Evolutionary conservation across 2,888 invertebrate genomes (phyloP).

Genomic region (Penaeus monodon): DNA sequence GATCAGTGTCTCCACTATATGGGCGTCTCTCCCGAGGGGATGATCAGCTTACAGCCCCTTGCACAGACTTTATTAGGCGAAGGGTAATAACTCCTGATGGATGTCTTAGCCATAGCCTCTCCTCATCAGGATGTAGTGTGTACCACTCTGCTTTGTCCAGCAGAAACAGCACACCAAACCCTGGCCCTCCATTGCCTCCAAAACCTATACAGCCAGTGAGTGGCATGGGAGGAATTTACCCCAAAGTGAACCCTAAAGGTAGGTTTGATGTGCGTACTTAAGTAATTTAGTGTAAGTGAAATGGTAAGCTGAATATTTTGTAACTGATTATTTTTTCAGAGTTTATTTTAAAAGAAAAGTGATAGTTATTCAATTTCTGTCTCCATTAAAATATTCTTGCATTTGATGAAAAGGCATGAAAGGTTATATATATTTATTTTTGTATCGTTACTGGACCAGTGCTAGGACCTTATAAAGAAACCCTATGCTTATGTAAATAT

Average conservation of each 20-base stretch:
- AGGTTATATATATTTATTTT: too few species aligned
- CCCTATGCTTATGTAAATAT: neutral
- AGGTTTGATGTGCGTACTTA: neutral
- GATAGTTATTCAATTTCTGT: too few species aligned
- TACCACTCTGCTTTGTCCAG: conserved; percentile 56
- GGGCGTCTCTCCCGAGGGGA: neutral
- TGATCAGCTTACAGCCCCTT: neutral
- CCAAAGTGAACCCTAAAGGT: conserved; percentile 15
- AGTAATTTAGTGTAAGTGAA: neutral
- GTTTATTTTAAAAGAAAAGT: too few species aligned
- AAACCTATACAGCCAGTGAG: conserved; percentile 24
- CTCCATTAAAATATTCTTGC: too few species aligned
- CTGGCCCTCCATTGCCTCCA: conserved; percentile 11
- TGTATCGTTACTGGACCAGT: too few species aligned
- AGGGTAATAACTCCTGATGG: conserved; percentile 48
- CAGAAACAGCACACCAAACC: conserved; percentile 23
- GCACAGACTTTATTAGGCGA: neutral
- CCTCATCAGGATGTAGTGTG: conserved; percentile 34
- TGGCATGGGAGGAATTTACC: conserved; percentile 34
- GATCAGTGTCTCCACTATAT: neutral
- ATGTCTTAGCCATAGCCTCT: conserved; percentile 54
- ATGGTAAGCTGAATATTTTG: too few species aligned
- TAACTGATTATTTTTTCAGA: too few species aligned
- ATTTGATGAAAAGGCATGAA: too few species aligned
- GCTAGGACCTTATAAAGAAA: too few species aligned